Base-by-base conservation (phyloP, 2,888 invertebrate species). In the Saturnia japonica region DNA sequence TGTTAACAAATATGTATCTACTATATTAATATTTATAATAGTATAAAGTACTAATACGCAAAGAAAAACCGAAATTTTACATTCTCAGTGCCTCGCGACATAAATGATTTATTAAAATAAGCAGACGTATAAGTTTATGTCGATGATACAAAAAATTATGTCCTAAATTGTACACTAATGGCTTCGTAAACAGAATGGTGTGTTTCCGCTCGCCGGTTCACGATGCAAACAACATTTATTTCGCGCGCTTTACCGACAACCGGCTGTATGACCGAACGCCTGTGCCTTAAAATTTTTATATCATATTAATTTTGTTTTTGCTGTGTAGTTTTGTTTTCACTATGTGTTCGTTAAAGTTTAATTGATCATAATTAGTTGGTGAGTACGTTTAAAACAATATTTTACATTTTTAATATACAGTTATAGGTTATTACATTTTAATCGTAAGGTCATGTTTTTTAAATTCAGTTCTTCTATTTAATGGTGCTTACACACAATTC, bases 211-310 rank as follows among this genome's bases (percentile, higher is more conserved):
- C 54, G 22, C 69, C 64, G 47, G 43, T 70, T 62, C 68, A 66
- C 70, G 72, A 73, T 68, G 76, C 72, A 80, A 85, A 86, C 84
- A 25, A 22, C 16, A 87, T 82, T 84, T 81, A 84, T 83, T 80
- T 82, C 80, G 79, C 81, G 82, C 80, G 80, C 74, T 75, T 51
- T 51, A 54, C 66, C 25, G 47, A 64, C 76, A 75, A 72, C 71
- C 71, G 84, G 82, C 82, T 80, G 87, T 78, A 83, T 83, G 81
- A 76, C 78, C 76, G 77, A 78, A 69, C 78, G 82, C 78, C 80
- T 77, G 79, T 77, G 83, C 78, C 76, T 28, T 22, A 28, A 25
- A 25, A 6, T 2, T 12, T 28, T 60, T 16, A 60, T 14, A 60
- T 60, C 28, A 60, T 14, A 14, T 60, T 60, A 28, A 14, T 60